These are phyloP conservation scores for Theretra japonica DNA, from an alignment of 2,888 invertebrate species.

Conservation along the genomic window DNA sequence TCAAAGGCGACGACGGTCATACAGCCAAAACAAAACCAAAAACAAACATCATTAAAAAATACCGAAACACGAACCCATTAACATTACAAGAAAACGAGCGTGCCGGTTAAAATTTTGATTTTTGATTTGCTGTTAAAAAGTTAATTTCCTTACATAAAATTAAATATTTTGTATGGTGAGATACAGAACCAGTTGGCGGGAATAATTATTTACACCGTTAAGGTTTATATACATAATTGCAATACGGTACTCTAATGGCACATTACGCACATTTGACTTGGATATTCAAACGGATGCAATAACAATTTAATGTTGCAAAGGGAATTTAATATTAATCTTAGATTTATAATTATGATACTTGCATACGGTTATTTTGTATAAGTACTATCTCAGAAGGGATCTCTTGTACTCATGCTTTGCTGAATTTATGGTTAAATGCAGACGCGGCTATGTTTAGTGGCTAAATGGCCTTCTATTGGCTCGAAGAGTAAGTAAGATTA, in stretches of 20 bases:
- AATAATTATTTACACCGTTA: slow-evolving; percentile 23
- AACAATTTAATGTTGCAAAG: slow-evolving; percentile 31
- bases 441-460: too few relatives aligned
- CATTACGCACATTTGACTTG: slow-evolving; percentile 12
- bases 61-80: neutral
- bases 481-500: too few relatives aligned
- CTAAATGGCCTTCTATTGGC: too few relatives aligned
- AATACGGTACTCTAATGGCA: slow-evolving; percentile 23
- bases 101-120: neutral
- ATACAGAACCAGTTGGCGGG: neutral
- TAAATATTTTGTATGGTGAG: neutral
- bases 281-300: slow-evolving; percentile 33
- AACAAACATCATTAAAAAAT: slow-evolving; percentile 12
- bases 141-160: slow-evolving; percentile 22
- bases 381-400: neutral
- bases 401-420: too few relatives aligned
- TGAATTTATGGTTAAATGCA: too few relatives aligned
- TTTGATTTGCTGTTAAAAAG: slow-evolving; percentile 22
- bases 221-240: slow-evolving; percentile 23
- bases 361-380: slow-evolving; percentile 4
- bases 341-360: slow-evolving; percentile 19
- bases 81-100: neutral
- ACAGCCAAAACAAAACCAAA: neutral
- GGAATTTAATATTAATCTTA: slow-evolving; percentile 10
- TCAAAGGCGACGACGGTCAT: neutral